Percentiles rank a stretch among this genome's conserved stretches.
These are phyloP conservation scores for Hoplodrina blanda DNA, from an alignment of 2,888 invertebrate genomes.

Conservation along the genomic window DNA sequence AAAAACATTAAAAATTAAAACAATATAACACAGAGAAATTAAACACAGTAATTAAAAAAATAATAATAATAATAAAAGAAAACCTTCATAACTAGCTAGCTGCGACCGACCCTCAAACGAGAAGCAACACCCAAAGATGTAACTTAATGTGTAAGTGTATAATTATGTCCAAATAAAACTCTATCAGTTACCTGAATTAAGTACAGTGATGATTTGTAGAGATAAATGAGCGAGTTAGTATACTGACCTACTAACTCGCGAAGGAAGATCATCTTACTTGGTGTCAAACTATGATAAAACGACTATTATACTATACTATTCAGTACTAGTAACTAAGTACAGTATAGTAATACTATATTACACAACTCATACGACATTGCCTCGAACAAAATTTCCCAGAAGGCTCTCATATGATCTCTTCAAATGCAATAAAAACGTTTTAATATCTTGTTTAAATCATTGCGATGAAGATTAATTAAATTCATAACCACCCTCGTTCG, in stretches of 20 bases:
- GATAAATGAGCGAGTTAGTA: not conserved
- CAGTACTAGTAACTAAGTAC: not conserved
- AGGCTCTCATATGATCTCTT: constrained; percentile 8
- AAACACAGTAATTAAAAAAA: too few relatives aligned
- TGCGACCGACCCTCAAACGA: too few relatives aligned
- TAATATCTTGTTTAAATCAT: constrained; percentile 71
- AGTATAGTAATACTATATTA: not conserved
- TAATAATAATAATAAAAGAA: too few relatives aligned
- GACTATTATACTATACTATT: too few relatives aligned
- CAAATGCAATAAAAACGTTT: constrained; percentile 56
- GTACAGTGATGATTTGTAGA: not conserved
- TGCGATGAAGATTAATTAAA: constrained; percentile 76
- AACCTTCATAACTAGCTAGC: too few relatives aligned
- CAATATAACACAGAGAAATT: too few relatives aligned
- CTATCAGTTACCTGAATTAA: not conserved
- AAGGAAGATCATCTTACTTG: not conserved
- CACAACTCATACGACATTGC: not conserved
- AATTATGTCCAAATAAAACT: not conserved
- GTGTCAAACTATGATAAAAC: not conserved
- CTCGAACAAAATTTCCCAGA: constrained; percentile 2
- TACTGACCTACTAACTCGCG: not conserved
- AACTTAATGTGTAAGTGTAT: too few relatives aligned
- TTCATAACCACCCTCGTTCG: constrained; percentile 79
- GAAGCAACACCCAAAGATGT: too few relatives aligned
- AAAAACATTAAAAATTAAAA: too few relatives aligned